phyloP scores from a whole-genome alignment of 2,797 vertebrate species.

The Petrocephalus sullivani region DNA sequence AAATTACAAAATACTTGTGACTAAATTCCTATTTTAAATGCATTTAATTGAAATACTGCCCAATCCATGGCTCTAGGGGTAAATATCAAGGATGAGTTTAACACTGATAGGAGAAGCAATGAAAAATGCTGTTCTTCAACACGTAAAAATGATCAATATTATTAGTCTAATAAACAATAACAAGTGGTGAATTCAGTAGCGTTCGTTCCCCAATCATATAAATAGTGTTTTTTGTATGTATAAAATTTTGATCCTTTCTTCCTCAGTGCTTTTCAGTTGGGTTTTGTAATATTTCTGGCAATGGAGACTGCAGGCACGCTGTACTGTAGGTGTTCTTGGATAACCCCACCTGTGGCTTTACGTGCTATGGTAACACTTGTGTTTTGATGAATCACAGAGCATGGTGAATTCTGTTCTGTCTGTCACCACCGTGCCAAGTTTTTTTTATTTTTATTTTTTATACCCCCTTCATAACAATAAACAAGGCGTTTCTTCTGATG shows the following conservation, averaged over 20 bases:
- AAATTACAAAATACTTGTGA: too few species aligned
- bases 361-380: background rate
- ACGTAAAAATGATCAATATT: background rate
- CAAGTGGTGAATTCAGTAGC: background rate
- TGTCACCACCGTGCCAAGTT: background rate
- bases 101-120: background rate
- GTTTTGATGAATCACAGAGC: constrained; percentile 9
- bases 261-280: background rate
- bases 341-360: background rate
- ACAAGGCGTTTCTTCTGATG: constrained; percentile 12
- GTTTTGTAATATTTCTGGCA: background rate
- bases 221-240: background rate
- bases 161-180: background rate
- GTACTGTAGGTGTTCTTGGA: background rate
- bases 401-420: background rate
- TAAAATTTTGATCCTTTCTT: background rate
- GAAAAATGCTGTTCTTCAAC: background rate
- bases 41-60: too few species aligned
- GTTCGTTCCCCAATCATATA: background rate
- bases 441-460: background rate
- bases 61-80: background rate
- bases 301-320: background rate
- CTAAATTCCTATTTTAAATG: too few species aligned
- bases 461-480: constrained; percentile 13
- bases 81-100: background rate